Base-by-base conservation (phyloP, 37 sponge, comb jelly and placozoan genomes). In the Agelas oroides region DNA sequence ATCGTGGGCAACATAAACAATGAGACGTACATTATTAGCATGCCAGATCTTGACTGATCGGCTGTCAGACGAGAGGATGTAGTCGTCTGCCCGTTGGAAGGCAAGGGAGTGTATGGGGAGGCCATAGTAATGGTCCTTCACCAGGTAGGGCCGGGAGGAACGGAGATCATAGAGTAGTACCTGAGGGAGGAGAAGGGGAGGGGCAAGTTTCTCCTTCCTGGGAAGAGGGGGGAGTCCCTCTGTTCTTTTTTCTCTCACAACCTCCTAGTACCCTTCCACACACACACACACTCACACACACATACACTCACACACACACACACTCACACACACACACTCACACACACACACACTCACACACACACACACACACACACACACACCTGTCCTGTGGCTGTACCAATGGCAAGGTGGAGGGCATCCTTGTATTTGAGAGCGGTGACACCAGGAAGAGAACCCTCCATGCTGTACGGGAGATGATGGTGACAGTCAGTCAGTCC, bases 101-200 rank as follows among this genome's bases (percentile, higher is more conserved):
- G 83, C 64, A 15, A 98, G 70, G 40, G 87, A 89, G 54, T 96
- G 93, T 57, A 98, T 94, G 14, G 99, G 99, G 1, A 87, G 73
- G 18, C 72, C 86, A 59, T 96, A 96, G 69, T 96, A 73, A 61
- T 98, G 99, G 65, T 98, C 99, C 81, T 96, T 94, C 28, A 80
- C 63, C 12, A 75, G 80, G 68, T 84, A 68, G 23, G 97, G 97
- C 38, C 65, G 76, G 31, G 80, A 41, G 2, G 95, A 86, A 13
- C 99, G 75, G 16, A 98, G 90, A 66, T 98, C 99, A 84, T 92
- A 98, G 77, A 98, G 60, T 34, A 92, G 74, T 13, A 98, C 88
- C 94, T 93, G 68, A 34, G 20, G 71, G 84, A n/a, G n/a, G n/a
- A n/a, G n/a, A n/a, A n/a, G 34, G 71, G 38, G 71, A 37, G 71